A percentile compares a stretch with the other conserved stretches of the same genome.
Conservation (phyloP, 2,113 vertebrate genomes). For the Cyprinodon brontotheroides region DNA sequence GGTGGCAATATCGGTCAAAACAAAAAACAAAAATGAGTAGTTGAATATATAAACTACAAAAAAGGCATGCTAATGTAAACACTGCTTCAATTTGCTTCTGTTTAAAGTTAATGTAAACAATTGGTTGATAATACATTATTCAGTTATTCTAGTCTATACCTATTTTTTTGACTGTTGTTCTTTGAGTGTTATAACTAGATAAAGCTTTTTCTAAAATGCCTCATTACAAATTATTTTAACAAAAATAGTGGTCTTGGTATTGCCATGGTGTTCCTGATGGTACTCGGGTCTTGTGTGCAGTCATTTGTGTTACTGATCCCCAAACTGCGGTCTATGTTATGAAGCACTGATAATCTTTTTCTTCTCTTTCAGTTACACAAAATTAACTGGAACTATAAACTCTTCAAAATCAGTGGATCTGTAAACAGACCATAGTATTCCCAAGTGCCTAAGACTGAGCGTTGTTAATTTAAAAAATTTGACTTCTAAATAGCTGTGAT, state of each 20-base stretch:
- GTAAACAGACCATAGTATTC: slow-evolving; percentile 38
- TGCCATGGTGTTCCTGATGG: slow-evolving; percentile 62
- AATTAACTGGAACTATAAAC: slow-evolving; percentile 29
- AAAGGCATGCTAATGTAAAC: too few relatives aligned
- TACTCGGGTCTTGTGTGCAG: slow-evolving; percentile 16
- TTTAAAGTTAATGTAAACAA: too few relatives aligned
- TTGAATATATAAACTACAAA: too few relatives aligned
- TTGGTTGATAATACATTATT: too few relatives aligned
- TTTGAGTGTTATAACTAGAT: too few relatives aligned
- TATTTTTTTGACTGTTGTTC: too few relatives aligned
- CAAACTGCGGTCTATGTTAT: slow-evolving; percentile 40
- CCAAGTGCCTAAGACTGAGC: slow-evolving; percentile 33
- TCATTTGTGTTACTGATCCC: slow-evolving; percentile 36
- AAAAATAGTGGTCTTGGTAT: not conserved
- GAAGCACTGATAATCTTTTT: slow-evolving; percentile 16
- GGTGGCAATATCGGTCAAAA: too few relatives aligned
- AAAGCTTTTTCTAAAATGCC: too few relatives aligned
- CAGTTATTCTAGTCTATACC: too few relatives aligned
- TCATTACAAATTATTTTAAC: too few relatives aligned
- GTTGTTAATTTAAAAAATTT: slow-evolving; percentile 16
- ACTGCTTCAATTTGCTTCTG: too few relatives aligned
- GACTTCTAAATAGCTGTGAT: slow-evolving; percentile 3
- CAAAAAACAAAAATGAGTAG: too few relatives aligned
- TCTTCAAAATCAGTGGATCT: slow-evolving; percentile 13
- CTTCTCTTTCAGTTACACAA: not conserved